Percentiles rank a stretch among this genome's conserved stretches.
Evolutionary conservation across 1,140 invertebrate species (phyloP).

Genomic region (Drosophila funebris): DNA sequence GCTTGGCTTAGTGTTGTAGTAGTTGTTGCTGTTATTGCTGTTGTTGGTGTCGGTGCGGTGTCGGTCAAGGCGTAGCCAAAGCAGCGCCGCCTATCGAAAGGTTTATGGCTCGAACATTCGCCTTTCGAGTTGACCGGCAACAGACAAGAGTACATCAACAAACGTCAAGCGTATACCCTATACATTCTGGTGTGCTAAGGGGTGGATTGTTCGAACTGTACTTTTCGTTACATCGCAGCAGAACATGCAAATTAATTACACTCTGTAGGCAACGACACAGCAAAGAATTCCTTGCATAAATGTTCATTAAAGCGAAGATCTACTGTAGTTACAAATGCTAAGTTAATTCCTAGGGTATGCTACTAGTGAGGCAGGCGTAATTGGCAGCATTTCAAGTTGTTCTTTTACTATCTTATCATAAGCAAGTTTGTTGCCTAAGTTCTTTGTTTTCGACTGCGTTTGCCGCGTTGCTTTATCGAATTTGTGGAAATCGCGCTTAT

Average conservation of each 20-base stretch:
- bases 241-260: background rate
- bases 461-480: slow-evolving; percentile 51
- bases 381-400: background rate
- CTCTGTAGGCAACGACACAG: background rate
- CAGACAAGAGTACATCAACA: slow-evolving; percentile 37
- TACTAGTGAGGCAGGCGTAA: background rate
- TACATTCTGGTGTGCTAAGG: background rate
- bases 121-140: slow-evolving; percentile 38
- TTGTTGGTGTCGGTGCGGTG: slow-evolving; percentile 23
- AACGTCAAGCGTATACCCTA: slow-evolving; percentile 16
- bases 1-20: slow-evolving; percentile 12
- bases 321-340: background rate
- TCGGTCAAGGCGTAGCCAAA: slow-evolving; percentile 53
- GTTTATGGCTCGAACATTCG: slow-evolving; percentile 37
- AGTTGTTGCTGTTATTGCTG: slow-evolving; percentile 20
- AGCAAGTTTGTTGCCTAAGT: slow-evolving; percentile 71
- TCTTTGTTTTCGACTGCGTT: slow-evolving; percentile 53
- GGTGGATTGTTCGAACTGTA: background rate
- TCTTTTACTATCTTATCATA: slow-evolving; percentile 42
- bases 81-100: slow-evolving; percentile 50
- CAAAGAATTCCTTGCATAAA: background rate
- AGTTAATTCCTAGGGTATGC: background rate
- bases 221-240: too few relatives aligned
- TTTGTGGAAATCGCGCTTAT: slow-evolving; percentile 68
- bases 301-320: background rate